Percentiles rank a stretch among this genome's conserved stretches.
Conservation (phyloP, 2,797 vertebrate genomes). For the Poecilia picta region DNA sequence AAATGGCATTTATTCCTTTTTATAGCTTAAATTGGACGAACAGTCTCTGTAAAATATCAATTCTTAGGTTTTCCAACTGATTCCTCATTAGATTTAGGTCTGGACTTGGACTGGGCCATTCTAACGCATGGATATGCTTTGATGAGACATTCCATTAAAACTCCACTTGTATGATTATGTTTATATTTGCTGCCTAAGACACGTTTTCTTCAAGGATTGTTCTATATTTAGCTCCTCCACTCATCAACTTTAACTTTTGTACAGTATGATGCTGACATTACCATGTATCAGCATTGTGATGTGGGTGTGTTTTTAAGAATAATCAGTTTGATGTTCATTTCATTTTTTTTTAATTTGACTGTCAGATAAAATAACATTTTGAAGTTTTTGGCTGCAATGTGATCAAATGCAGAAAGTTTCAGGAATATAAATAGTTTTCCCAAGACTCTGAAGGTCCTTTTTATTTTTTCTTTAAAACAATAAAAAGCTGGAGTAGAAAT, state of each 20-base stretch:
- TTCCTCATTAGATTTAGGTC: neutral
- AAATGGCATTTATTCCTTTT: neutral
- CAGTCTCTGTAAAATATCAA: neutral
- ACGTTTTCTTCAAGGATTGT: neutral
- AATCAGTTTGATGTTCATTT: neutral
- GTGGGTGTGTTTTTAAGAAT: neutral
- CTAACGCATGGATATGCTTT: neutral
- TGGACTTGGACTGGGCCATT: neutral
- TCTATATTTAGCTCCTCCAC: neutral
- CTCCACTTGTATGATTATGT: neutral
- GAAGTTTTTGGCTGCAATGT: too few species aligned
- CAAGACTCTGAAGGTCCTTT: neutral
- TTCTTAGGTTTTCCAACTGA: neutral
- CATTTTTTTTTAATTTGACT: too few species aligned
- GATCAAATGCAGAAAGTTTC: neutral
- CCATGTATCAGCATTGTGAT: neutral
- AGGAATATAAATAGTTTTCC: neutral
- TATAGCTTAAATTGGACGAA: neutral
- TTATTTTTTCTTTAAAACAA: neutral
- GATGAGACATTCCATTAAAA: neutral
- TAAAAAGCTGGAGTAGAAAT: conserved; percentile 35
- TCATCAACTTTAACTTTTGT: neutral
- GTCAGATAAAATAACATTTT: too few species aligned
- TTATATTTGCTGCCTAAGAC: neutral
- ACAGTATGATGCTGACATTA: neutral